Conservation (phyloP, 2,113 vertebrate species). For the Barnardius zonarius region DNA sequence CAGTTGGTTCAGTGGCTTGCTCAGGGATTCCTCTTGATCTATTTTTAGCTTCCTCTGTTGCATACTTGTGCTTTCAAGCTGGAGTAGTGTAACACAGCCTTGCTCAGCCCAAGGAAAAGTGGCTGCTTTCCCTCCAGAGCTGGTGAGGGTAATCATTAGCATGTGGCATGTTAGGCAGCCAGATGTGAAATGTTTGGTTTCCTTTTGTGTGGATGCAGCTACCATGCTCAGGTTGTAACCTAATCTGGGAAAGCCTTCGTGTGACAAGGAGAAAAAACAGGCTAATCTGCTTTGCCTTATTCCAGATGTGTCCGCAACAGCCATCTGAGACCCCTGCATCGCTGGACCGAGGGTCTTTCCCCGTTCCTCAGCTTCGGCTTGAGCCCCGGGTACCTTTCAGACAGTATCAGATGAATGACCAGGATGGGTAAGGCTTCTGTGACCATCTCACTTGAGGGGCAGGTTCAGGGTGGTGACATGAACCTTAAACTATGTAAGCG, state of each 20-base stretch:
- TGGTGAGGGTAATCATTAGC: not conserved
- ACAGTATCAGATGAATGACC: conserved; percentile 84
- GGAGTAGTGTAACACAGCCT: not conserved
- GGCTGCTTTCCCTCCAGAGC: not conserved
- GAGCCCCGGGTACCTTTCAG: conserved; percentile 88
- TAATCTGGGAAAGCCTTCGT: not conserved
- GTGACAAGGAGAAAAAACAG: not conserved
- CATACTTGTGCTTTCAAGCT: not conserved
- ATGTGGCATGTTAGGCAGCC: not conserved
- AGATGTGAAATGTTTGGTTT: not conserved
- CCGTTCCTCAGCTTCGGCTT: conserved; percentile 85
- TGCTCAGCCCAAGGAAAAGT: not conserved
- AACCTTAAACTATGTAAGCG: not conserved
- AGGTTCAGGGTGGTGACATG: not conserved
- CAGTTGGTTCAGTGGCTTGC: not conserved
- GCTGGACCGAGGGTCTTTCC: conserved; percentile 77
- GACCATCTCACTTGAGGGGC: not conserved
- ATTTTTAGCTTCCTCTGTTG: not conserved
- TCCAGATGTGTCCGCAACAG: conserved; percentile 96
- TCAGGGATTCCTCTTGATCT: not conserved
- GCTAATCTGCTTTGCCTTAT: not conserved
- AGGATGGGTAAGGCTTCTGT: conserved; percentile 84
- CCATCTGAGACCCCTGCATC: conserved; percentile 80
- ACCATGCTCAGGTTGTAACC: rapidly evolving
- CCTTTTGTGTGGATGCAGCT: not conserved